These are phyloP conservation scores for Bufo gargarizans DNA, from an alignment of 2,113 vertebrate genomes.

Conservation along the genomic window DNA sequence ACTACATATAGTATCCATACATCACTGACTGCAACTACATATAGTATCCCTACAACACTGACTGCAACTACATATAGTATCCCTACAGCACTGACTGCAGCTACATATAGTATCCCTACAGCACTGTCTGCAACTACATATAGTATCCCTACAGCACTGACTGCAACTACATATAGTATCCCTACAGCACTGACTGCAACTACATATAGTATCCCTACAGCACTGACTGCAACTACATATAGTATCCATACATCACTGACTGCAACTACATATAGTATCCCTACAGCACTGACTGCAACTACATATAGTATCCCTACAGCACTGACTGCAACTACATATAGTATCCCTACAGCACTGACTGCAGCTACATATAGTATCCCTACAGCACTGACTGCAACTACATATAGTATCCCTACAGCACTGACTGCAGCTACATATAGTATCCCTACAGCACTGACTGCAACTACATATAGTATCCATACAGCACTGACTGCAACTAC, in stretches of 20 bases:
- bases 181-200: background rate
- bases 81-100: background rate
- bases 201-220: background rate
- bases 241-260: background rate
- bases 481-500: too few relatives aligned
- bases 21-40: background rate
- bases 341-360: background rate
- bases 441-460: too few relatives aligned
- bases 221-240: background rate
- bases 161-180: background rate
- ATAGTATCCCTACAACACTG: background rate
- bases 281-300: background rate
- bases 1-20: background rate
- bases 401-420: background rate
- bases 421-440: background rate
- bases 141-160: background rate
- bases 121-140: background rate
- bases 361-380: background rate
- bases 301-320: background rate
- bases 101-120: background rate
- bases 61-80: background rate
- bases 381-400: too few relatives aligned
- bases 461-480: too few relatives aligned
- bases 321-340: background rate
- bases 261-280: background rate